A percentile compares a stretch with the other conserved stretches of the same genome.
phyloP scores from a whole-genome alignment of 2,113 vertebrate species.

The Alligator mississippiensis region DNA sequence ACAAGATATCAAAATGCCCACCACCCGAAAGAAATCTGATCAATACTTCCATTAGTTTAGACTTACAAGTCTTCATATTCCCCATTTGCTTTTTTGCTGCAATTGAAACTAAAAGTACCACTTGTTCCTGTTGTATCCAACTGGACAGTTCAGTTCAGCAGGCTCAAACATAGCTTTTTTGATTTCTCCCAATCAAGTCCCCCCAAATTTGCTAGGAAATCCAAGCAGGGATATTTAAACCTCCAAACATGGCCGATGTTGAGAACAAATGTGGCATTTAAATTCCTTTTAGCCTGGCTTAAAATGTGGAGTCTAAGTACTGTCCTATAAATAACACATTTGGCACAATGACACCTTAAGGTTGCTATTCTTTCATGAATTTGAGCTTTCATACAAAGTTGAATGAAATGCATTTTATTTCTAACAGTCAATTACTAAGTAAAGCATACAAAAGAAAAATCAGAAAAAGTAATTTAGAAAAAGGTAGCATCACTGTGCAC shows the following conservation, averaged over 20 bases:
- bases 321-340: background rate
- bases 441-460: background rate
- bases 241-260: background rate
- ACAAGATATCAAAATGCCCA: background rate
- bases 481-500: background rate
- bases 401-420: background rate
- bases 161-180: background rate
- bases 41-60: background rate
- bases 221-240: background rate
- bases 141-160: background rate
- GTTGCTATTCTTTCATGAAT: background rate
- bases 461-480: background rate
- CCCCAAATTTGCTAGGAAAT: background rate
- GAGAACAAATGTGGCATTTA: background rate
- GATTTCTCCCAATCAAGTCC: background rate
- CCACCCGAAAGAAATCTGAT: background rate
- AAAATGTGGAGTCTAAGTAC: background rate
- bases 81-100: background rate
- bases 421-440: background rate
- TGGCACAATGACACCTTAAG: background rate
- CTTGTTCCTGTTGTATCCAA: background rate
- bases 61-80: background rate
- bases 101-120: background rate
- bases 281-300: background rate
- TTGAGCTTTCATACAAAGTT: background rate